Conservation (phyloP, 2,113 vertebrate genomes). For the Cochlearius cochlearius region DNA sequence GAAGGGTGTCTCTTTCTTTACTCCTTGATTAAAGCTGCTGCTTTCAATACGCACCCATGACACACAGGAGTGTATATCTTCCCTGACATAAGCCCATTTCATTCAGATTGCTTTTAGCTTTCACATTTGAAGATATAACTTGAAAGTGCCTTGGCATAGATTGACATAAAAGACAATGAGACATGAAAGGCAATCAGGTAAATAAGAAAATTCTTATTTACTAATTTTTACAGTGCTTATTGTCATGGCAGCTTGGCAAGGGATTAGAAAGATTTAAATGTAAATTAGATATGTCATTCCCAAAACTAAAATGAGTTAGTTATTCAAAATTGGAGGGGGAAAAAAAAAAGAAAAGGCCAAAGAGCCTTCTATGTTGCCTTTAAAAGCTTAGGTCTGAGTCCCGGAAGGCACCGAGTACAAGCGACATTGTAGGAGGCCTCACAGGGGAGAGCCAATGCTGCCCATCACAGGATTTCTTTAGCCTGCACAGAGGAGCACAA, state of each 20-base stretch:
- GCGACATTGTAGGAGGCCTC: neutral
- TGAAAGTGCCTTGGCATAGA: neutral
- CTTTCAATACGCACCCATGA: neutral
- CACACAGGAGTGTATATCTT: neutral
- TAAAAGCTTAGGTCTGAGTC: neutral
- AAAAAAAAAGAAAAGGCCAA: neutral
- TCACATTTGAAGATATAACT: neutral
- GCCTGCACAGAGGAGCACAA: neutral
- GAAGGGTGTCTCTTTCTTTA: neutral
- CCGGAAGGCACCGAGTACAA: neutral
- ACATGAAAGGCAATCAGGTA: slow-evolving; percentile 18
- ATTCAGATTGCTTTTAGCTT: neutral
- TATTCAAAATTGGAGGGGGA: neutral
- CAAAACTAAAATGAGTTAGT: neutral
- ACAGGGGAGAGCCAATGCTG: neutral
- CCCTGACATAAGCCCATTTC: neutral
- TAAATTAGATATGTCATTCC: slow-evolving; percentile 24
- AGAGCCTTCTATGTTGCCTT: neutral
- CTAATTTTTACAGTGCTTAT: neutral
- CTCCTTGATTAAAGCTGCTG: neutral
- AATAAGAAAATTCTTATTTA: slow-evolving; percentile 27
- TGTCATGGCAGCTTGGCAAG: neutral
- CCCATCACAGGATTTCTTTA: neutral
- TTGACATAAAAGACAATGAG: neutral
- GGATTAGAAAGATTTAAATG: slow-evolving; percentile 27